Conservation (phyloP, 1,140 invertebrate genomes). For the Nymphalis io region DNA sequence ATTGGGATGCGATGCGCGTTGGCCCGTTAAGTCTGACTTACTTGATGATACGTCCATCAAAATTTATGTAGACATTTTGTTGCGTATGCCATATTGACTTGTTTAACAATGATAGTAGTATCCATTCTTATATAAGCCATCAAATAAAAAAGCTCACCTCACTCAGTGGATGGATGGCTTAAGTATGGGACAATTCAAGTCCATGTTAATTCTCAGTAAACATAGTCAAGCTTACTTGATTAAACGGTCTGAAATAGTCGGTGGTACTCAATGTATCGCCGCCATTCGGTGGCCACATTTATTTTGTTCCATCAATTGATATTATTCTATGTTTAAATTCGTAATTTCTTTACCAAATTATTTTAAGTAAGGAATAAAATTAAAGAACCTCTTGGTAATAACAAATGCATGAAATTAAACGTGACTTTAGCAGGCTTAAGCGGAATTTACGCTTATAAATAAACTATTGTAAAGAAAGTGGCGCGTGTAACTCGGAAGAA, state of each 20-base stretch:
- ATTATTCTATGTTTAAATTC: neutral
- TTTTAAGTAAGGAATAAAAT: neutral
- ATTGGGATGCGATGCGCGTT: slow-evolving; percentile 35
- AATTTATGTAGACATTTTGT: neutral
- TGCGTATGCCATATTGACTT: neutral
- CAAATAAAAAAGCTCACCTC: neutral
- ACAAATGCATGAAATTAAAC: neutral
- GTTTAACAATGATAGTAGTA: neutral
- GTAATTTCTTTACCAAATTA: neutral
- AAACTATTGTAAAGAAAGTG: slow-evolving; percentile 47
- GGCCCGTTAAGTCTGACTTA: neutral
- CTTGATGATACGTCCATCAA: neutral
- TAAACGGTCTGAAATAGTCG: neutral
- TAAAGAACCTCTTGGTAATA: neutral
- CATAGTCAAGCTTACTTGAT: slow-evolving; percentile 15
- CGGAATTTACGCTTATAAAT: slow-evolving; percentile 24
- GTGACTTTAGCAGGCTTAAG: neutral
- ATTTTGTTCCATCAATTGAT: neutral
- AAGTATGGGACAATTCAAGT: neutral
- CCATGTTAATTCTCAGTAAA: slow-evolving; percentile 30
- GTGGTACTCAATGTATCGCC: neutral
- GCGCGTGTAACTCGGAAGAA: slow-evolving; percentile 41
- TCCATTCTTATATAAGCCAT: neutral
- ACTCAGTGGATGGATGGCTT: neutral
- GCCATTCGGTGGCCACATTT: neutral